A percentile compares a stretch with the other conserved stretches of the same genome.
These are phyloP conservation scores for Rhagoletis pomonella DNA, from an alignment of 1,140 invertebrate species.

Conservation along the genomic window DNA sequence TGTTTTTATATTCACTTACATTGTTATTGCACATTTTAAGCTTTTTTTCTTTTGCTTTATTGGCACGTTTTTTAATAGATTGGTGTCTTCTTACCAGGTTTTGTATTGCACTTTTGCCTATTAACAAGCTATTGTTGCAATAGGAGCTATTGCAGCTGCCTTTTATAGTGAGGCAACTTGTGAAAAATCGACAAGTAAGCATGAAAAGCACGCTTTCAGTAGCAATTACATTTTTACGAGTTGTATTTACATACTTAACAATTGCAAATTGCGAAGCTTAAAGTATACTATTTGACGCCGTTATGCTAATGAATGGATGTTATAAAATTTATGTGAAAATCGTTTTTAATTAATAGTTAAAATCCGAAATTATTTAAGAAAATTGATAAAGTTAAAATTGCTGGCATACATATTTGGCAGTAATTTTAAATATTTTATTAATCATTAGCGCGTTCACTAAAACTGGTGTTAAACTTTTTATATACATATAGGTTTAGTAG, in stretches of 20 bases:
- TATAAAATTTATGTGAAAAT: too few species aligned
- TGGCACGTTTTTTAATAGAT: background rate
- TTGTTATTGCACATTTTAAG: background rate
- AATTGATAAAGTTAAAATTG: too few species aligned
- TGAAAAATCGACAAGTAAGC: background rate
- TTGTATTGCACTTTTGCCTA: background rate
- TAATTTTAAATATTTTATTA: too few species aligned
- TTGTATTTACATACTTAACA: background rate
- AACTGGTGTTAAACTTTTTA: too few species aligned
- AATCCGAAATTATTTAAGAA: too few species aligned
- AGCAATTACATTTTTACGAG: background rate
- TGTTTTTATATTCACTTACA: background rate
- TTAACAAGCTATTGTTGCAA: slow-evolving; percentile 20
- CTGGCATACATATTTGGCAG: too few species aligned
- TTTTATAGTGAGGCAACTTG: slow-evolving; percentile 17
- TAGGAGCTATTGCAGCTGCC: background rate
- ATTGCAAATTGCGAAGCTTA: background rate
- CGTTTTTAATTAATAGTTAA: too few species aligned
- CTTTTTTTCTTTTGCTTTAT: background rate
- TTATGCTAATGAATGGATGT: too few species aligned
- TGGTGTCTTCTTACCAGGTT: background rate
- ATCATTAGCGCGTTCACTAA: too few species aligned
- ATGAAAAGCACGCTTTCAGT: background rate
- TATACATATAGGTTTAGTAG: too few species aligned
- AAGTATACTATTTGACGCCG: background rate